These are phyloP conservation scores for Diplolepis rosae DNA, from an alignment of 2,888 invertebrate species.

Conservation along the genomic window DNA sequence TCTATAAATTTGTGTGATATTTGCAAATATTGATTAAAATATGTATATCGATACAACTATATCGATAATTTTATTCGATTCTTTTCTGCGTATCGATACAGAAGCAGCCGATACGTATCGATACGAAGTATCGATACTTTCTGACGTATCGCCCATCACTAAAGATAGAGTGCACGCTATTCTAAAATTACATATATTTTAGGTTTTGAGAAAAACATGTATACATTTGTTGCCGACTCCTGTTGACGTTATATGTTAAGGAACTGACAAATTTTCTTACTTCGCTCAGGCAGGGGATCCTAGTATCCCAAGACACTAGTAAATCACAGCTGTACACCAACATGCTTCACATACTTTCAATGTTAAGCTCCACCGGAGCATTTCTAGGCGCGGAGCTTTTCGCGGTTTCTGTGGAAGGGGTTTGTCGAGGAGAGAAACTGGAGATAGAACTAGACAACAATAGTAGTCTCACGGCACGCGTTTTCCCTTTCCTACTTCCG, in stretches of 20 bases:
- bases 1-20: too few relatives aligned
- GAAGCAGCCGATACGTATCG: too few relatives aligned
- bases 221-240: constrained; percentile 49
- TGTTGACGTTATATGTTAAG: constrained; percentile 45
- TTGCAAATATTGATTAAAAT: too few relatives aligned
- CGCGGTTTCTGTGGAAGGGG: not conserved
- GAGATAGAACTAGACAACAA: constrained; percentile 45
- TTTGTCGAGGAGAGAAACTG: constrained; percentile 42
- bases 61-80: too few relatives aligned
- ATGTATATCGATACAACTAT: too few relatives aligned
- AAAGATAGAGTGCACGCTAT: too few relatives aligned
- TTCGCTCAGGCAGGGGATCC: constrained; percentile 43
- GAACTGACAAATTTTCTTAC: constrained; percentile 62
- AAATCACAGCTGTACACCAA: constrained; percentile 65
- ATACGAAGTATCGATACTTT: too few relatives aligned
- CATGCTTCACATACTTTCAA: constrained; percentile 60
- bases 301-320: constrained; percentile 53
- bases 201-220: not conserved
- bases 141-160: too few relatives aligned
- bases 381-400: constrained; percentile 15
- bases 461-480: constrained; percentile 39
- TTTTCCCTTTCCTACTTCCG: constrained; percentile 41
- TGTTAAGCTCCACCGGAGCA: constrained; percentile 47
- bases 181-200: too few relatives aligned
- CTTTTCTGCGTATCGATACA: too few relatives aligned